Conservation (phyloP, 2,888 invertebrate genomes). For the Diaprepes abbreviatus region DNA sequence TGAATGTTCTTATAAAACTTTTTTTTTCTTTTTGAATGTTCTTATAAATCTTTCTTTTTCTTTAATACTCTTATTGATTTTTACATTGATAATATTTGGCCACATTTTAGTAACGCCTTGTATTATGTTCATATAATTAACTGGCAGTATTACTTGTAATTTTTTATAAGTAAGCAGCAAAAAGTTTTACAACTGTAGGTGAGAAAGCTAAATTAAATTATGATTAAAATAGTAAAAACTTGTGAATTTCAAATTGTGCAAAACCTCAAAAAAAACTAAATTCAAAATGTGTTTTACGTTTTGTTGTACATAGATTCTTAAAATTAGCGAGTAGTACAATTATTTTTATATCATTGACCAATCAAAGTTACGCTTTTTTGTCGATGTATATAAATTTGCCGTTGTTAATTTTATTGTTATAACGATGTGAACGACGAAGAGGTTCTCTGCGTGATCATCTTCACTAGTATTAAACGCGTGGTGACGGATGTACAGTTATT, state of each 20-base stretch:
- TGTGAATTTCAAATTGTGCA: conserved; percentile 20
- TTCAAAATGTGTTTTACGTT: conserved; percentile 42
- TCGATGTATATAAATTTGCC: conserved; percentile 68
- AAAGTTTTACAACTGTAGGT: too few relatives aligned
- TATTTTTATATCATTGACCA: conserved; percentile 70
- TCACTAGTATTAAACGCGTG: conserved; percentile 64
- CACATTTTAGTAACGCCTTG: too few relatives aligned
- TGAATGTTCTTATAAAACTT: too few relatives aligned
- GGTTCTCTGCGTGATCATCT: conserved; percentile 61
- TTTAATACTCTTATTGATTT: too few relatives aligned
- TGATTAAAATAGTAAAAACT: too few relatives aligned
- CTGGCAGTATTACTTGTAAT: too few relatives aligned
- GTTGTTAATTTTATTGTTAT: conserved; percentile 67
- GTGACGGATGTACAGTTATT: conserved; percentile 68
- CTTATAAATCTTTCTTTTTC: too few relatives aligned
- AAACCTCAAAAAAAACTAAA: conserved; percentile 3
- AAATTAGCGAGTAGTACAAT: conserved; percentile 62
- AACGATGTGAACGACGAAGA: conserved; percentile 61
- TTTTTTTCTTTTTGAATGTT: too few relatives aligned
- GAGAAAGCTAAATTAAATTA: too few relatives aligned
- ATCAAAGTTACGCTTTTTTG: conserved; percentile 68
- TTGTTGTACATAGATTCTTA: conserved; percentile 55
- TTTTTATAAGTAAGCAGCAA: too few relatives aligned
- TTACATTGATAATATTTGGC: too few relatives aligned
- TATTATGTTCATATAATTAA: too few relatives aligned